Conservation (phyloP, 2,888 invertebrate species). For the Melanophora roralis region DNA sequence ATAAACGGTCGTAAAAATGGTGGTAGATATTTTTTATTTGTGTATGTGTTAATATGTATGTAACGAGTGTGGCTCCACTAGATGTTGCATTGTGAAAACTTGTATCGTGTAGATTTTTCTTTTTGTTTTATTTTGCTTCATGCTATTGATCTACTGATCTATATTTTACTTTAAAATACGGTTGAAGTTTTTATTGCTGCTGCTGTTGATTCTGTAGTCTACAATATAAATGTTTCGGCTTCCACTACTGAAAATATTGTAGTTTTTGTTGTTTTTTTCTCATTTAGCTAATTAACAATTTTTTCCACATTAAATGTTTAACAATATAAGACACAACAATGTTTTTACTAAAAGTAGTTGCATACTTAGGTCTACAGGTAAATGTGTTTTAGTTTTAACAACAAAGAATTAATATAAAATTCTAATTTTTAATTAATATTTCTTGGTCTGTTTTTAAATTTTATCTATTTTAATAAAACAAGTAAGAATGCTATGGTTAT, state of each 20-base stretch:
- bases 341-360: neutral
- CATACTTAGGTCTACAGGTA: too few relatives aligned
- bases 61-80: neutral
- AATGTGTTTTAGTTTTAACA: too few relatives aligned
- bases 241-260: neutral
- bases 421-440: too few relatives aligned
- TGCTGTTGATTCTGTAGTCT: neutral
- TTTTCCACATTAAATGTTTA: conserved; percentile 42
- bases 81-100: conserved; percentile 21
- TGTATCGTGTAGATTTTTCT: conserved; percentile 20
- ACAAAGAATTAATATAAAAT: too few relatives aligned
- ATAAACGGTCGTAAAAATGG: conserved; percentile 36
- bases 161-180: conserved; percentile 58
- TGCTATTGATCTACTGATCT: conserved; percentile 69
- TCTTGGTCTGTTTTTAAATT: too few relatives aligned
- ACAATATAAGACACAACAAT: conserved; percentile 19
- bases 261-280: conserved; percentile 34
- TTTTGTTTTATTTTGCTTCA: conserved; percentile 46
- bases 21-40: too few relatives aligned
- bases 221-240: too few relatives aligned
- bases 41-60: conserved; percentile 13
- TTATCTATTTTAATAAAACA: too few relatives aligned
- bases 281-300: conserved; percentile 57
- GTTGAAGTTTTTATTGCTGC: conserved; percentile 12
- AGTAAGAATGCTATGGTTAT: too few relatives aligned